phyloP scores from a whole-genome alignment of 2,888 invertebrate species.

The Shargacucullia verbasci region DNA sequence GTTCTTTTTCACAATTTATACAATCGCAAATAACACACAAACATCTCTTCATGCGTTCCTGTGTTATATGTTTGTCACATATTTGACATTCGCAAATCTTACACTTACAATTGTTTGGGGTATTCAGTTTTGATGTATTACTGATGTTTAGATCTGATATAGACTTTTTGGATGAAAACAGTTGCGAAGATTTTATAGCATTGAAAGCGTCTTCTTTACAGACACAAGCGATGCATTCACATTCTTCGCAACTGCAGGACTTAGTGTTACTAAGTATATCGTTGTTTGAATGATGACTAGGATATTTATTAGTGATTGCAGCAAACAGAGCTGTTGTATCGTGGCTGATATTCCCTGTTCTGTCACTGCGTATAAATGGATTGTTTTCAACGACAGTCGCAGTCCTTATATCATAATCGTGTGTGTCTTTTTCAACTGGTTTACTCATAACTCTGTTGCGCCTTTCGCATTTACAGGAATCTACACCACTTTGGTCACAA shows the following conservation, averaged over 20 bases:
- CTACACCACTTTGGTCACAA: slow-evolving; percentile 61
- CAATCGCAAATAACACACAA: slow-evolving; percentile 58
- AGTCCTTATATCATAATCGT: slow-evolving; percentile 70
- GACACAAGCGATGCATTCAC: slow-evolving; percentile 65
- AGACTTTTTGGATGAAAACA: slow-evolving; percentile 12
- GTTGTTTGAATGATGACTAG: slow-evolving; percentile 7
- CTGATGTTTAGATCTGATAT: not conserved
- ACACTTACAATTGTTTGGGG: slow-evolving; percentile 51
- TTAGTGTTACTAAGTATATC: slow-evolving; percentile 15
- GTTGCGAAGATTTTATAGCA: slow-evolving; percentile 36
- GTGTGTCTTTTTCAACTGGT: slow-evolving; percentile 62
- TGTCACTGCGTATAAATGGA: slow-evolving; percentile 14
- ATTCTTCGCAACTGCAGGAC: slow-evolving; percentile 59
- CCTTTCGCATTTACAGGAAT: slow-evolving; percentile 67
- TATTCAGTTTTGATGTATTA: not conserved
- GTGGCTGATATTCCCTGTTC: slow-evolving; percentile 25
- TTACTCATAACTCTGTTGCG: slow-evolving; percentile 65
- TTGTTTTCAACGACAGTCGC: slow-evolving; percentile 37
- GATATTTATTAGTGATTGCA: slow-evolving; percentile 44
- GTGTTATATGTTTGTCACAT: slow-evolving; percentile 29
- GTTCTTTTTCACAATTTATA: slow-evolving; percentile 49
- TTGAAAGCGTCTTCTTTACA: slow-evolving; percentile 46
- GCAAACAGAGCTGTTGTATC: slow-evolving; percentile 65
- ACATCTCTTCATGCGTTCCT: slow-evolving; percentile 30
- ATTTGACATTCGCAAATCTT: slow-evolving; percentile 57